Conservation (phyloP, 2,888 invertebrate genomes). For the Chrysolina oricalcia region DNA sequence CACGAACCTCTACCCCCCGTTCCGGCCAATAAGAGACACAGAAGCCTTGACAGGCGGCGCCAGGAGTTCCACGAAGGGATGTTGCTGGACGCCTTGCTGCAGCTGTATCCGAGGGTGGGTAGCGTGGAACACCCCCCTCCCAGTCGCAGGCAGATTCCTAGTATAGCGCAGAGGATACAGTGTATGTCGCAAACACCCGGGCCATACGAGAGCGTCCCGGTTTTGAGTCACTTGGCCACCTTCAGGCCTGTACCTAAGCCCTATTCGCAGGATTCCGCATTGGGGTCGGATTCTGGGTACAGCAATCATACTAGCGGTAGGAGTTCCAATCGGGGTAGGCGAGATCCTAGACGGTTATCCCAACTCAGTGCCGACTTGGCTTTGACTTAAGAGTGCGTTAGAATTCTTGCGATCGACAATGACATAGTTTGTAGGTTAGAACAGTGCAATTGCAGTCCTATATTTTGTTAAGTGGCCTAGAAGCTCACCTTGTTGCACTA, state of each 20-base stretch:
- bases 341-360: conserved; percentile 69
- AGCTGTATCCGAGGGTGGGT: conserved; percentile 82
- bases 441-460: conserved; percentile 32
- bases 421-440: conserved; percentile 20
- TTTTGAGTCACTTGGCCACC: conserved; percentile 77
- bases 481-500: background rate
- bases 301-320: conserved; percentile 85
- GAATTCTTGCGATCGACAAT: conserved; percentile 34
- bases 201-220: conserved; percentile 82
- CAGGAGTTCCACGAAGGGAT: conserved; percentile 88
- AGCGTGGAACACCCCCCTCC: conserved; percentile 75
- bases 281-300: conserved; percentile 90
- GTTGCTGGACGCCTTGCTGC: conserved; percentile 81
- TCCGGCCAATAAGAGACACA: conserved; percentile 72
- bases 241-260: conserved; percentile 79
- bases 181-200: conserved; percentile 70
- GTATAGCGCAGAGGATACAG: conserved; percentile 70
- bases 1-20: conserved; percentile 77
- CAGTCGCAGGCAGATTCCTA: conserved; percentile 66
- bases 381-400: conserved; percentile 63
- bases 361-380: conserved; percentile 71
- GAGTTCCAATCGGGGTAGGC: conserved; percentile 67
- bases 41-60: conserved; percentile 74
- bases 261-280: conserved; percentile 83
- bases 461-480: conserved; percentile 31